A percentile compares a stretch with the other conserved stretches of the same genome.
phyloP scores from a whole-genome alignment of 1,140 invertebrate genomes.

The Araneus ventricosus region DNA sequence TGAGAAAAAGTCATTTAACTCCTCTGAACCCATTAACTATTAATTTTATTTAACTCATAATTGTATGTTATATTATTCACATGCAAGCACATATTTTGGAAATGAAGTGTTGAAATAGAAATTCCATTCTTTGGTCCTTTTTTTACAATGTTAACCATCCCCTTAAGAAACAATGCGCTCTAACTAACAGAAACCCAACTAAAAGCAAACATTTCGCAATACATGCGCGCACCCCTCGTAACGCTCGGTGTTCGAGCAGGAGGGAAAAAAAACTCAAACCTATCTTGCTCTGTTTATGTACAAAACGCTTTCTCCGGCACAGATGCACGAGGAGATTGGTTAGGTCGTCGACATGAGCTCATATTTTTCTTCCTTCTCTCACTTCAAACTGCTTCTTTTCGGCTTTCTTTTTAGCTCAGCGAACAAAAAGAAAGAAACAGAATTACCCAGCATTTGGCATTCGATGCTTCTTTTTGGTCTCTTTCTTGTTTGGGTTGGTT shows the following conservation, averaged over 20 bases:
- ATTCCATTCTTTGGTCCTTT: no score
- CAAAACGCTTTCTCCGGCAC: slow-evolving; percentile 61
- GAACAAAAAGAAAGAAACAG: slow-evolving; percentile 20
- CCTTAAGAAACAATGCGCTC: no score
- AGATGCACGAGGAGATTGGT: slow-evolving; percentile 49
- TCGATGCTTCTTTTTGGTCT: neutral
- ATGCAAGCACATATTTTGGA: no score
- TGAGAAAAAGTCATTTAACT: no score
- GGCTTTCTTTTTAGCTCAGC: slow-evolving; percentile 1
- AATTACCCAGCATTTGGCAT: slow-evolving; percentile 42
- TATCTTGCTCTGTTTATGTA: slow-evolving; percentile 62
- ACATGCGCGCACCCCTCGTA: neutral
- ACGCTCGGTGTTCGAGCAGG: neutral
- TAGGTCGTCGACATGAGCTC: slow-evolving; percentile 57
- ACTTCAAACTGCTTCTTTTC: slow-evolving; percentile 39
- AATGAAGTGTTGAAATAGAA: no score
- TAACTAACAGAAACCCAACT: no score
- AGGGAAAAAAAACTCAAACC: slow-evolving; percentile 9
- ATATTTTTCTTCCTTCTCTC: slow-evolving; percentile 40
- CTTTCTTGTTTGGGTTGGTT: slow-evolving; percentile 28
- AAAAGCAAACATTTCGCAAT: no score
- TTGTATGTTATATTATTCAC: no score
- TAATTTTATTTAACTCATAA: no score
- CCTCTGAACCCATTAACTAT: no score
- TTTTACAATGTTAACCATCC: no score